These are phyloP conservation scores for Pseudochromis fuscus DNA, from an alignment of 2,797 vertebrate species.

Conservation along the genomic window DNA sequence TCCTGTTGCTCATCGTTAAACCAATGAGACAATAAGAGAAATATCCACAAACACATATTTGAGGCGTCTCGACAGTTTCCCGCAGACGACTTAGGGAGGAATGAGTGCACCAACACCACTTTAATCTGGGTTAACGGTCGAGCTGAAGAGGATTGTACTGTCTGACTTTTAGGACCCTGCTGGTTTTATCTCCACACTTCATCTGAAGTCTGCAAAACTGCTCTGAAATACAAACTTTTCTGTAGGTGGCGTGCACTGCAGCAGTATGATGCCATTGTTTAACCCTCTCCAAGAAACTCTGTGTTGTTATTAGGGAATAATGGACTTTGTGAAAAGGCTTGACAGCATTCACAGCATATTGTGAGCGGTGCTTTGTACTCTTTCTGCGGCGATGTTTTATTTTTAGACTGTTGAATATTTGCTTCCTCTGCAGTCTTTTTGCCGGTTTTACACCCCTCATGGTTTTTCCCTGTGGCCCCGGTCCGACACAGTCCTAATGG, in stretches of 20 bases:
- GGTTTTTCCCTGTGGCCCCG: conserved; percentile 16
- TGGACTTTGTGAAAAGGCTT: neutral
- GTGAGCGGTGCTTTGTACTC: neutral
- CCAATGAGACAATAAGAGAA: conserved; percentile 28
- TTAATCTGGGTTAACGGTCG: conserved; percentile 35
- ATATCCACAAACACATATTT: conserved; percentile 43
- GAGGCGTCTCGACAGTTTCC: conserved; percentile 34
- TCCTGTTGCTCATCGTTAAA: conserved; percentile 12
- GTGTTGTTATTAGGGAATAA: neutral
- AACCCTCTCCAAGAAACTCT: no score
- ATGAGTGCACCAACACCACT: conserved; percentile 26
- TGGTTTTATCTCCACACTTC: conserved; percentile 18
- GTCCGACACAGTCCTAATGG: neutral
- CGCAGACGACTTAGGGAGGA: conserved; percentile 32
- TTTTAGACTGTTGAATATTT: conserved; percentile 24
- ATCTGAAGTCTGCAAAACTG: neutral
- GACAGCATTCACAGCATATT: neutral
- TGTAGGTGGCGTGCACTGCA: no score
- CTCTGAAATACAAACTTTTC: no score
- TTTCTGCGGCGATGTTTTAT: conserved; percentile 16
- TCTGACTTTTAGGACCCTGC: conserved; percentile 26
- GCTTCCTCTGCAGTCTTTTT: conserved; percentile 23
- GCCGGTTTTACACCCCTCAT: conserved; percentile 3
- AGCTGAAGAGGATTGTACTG: conserved; percentile 29
- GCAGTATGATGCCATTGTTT: no score